Evolutionary conservation across 2,888 invertebrate species (phyloP), one percentile per base, ranked within the genome.

Genomic region (Pollenia angustigena): DNA sequence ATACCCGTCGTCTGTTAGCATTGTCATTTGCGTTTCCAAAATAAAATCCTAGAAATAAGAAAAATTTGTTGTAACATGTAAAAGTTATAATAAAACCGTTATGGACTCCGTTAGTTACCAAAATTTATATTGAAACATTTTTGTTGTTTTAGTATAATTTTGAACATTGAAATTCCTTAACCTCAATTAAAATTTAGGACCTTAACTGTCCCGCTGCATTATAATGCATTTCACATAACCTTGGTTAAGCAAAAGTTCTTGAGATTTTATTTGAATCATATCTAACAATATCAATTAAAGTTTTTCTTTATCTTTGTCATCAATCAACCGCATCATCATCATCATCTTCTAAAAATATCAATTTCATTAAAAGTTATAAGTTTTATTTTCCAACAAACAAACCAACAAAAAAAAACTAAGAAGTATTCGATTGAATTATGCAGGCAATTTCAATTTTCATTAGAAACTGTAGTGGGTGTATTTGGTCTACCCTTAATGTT

Each of bases 321-420:
- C 32, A 32, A 32, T 32, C 32, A 32, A 32, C 32, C 32, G 40
- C 12, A 42, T 60, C 40, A 60, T 60, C 42, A 60, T 60, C 32
- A 32, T 32, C 32, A 32, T 32, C 32, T 6, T 32, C 32, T 32
- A 32, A 32, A 32, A 64, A 52, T 76, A 76, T 64, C 42, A 32
- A 69, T 80, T 79, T 58, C 71, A 54, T 32, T 62, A 44, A 79
- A 68, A 60, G 44, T 69, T 50, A 48, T 78, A 18, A 48, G 66
- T 66, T 78, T 80, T 58, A 40, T 23, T 62, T 42, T 42, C 14
- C 7, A 58, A 18, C 18, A n/a, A 56, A 56, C 23, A 40, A 32
- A 32, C 54, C 12, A 62, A 62, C 40, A 40, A 58, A 11, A 72
- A 72, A n/a, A 58, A 58, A 54, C 6, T 10, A 60, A 74, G 32